Percentiles rank a stretch among this genome's conserved stretches.
Evolutionary conservation across 2,888 invertebrate genomes (phyloP).

Genomic region (Drosophila leonis): DNA sequence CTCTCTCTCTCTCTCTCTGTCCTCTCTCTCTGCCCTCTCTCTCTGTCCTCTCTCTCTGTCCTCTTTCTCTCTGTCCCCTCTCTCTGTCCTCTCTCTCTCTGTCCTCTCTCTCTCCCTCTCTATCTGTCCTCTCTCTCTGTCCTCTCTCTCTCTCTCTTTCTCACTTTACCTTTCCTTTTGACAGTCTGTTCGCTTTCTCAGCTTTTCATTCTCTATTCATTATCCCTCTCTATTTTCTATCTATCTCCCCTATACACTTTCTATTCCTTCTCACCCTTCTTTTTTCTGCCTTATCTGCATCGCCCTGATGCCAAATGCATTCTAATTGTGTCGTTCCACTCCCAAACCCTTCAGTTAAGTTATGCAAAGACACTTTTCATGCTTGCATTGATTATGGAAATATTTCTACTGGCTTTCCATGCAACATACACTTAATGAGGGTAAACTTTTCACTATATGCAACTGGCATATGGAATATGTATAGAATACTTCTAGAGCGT

Average conservation of each 20-base stretch:
- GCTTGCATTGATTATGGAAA: constrained; percentile 21
- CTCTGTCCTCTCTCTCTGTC: not conserved
- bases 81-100: not conserved
- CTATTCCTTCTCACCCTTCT: not conserved
- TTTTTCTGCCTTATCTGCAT: not conserved
- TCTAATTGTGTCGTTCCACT: not conserved
- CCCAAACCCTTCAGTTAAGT: not conserved
- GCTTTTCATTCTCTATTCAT: not conserved
- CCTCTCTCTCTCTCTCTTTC: not conserved
- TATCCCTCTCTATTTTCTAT: not conserved
- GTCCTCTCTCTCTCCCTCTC: not conserved
- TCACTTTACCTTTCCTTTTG: too few species aligned
- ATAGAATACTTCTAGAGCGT: not conserved
- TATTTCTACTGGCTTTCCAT: not conserved
- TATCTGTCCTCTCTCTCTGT: not conserved
- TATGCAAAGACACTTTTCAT: constrained; percentile 2
- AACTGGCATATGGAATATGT: not conserved
- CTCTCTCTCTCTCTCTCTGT: not conserved
- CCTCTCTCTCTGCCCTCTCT: not conserved
- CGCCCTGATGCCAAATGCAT: not conserved
- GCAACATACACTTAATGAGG: constrained; percentile 6
- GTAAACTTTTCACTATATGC: not conserved
- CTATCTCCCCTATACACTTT: not conserved
- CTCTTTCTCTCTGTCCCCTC: too few species aligned
- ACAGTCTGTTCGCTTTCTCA: not conserved